A percentile compares a stretch with the other conserved stretches of the same genome.
phyloP scores from a whole-genome alignment of 2,113 vertebrate species.

The Periophthalmus modestus region DNA sequence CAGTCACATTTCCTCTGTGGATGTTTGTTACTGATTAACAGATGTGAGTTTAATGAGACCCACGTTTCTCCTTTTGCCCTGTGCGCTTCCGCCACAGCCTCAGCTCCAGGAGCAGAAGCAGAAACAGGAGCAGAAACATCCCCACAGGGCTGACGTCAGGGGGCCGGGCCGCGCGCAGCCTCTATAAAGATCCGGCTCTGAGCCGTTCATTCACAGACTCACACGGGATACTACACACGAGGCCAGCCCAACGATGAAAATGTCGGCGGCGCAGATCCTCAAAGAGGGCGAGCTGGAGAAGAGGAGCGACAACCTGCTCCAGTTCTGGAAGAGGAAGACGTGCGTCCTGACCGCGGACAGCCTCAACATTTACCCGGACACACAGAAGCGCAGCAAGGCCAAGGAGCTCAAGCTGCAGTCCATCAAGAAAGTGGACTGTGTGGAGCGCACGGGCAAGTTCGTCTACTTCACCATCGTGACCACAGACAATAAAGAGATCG shows the following conservation, averaged over 20 bases:
- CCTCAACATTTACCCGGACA: constrained; percentile 87
- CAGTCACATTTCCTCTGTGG: constrained; percentile 24
- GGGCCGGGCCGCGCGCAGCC: constrained; percentile 49
- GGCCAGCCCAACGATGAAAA: constrained; percentile 77
- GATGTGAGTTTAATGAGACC: constrained; percentile 42
- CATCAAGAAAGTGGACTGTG: constrained; percentile 94
- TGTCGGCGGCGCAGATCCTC: constrained; percentile 80
- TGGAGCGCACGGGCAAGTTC: constrained; percentile 94
- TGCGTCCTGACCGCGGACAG: constrained; percentile 91
- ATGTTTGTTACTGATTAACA: constrained; percentile 68
- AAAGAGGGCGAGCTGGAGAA: constrained; percentile 96
- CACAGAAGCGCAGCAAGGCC: constrained; percentile 82
- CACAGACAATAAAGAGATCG: constrained; percentile 93
- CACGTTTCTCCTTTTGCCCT: constrained; percentile 59
- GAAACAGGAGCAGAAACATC: constrained; percentile 50
- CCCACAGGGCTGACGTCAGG: constrained; percentile 67
- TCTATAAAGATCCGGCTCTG: constrained; percentile 43
- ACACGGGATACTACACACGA: constrained; percentile 52
- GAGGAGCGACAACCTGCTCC: constrained; percentile 92
- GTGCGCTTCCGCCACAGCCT: constrained; percentile 51
- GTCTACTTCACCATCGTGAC: constrained; percentile 98
- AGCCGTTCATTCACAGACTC: constrained; percentile 57
- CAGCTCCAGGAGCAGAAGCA: constrained; percentile 64
- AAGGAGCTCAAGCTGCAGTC: constrained; percentile 91
- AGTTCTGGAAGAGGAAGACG: constrained; percentile 94